Conservation (phyloP, 2,797 vertebrate species). For the Meda fulgida region DNA sequence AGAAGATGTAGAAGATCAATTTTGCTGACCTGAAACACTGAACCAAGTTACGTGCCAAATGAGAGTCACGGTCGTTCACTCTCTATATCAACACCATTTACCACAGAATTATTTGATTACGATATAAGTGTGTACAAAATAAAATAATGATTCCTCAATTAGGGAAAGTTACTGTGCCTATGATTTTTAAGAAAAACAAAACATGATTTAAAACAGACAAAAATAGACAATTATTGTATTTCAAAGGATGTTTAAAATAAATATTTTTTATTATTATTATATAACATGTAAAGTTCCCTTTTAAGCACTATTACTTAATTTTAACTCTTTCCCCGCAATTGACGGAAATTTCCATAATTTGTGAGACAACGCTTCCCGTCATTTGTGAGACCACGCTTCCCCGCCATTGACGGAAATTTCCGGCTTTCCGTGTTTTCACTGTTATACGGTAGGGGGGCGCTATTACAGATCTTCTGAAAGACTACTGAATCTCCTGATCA, state of each 20-base stretch:
- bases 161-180: not conserved
- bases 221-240: not conserved
- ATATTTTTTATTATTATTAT: no score
- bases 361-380: no score
- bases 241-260: not conserved
- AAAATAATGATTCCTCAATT: not conserved
- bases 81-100: slow-evolving; percentile 40
- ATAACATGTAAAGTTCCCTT: no score
- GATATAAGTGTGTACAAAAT: slow-evolving; percentile 1
- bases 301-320: no score
- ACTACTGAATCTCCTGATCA: no score
- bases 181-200: not conserved
- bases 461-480: no score
- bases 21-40: slow-evolving; percentile 15
- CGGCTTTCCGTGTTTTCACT: no score
- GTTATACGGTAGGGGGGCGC: no score
- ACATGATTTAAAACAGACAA: not conserved
- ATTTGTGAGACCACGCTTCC: no score
- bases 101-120: not conserved
- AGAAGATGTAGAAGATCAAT: not conserved
- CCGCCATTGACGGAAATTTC: no score
- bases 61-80: not conserved
- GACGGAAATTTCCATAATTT: no score
- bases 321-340: no score
- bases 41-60: not conserved